phyloP scores from a whole-genome alignment of 2,113 vertebrate genomes.

The Corythaixoides concolor region DNA sequence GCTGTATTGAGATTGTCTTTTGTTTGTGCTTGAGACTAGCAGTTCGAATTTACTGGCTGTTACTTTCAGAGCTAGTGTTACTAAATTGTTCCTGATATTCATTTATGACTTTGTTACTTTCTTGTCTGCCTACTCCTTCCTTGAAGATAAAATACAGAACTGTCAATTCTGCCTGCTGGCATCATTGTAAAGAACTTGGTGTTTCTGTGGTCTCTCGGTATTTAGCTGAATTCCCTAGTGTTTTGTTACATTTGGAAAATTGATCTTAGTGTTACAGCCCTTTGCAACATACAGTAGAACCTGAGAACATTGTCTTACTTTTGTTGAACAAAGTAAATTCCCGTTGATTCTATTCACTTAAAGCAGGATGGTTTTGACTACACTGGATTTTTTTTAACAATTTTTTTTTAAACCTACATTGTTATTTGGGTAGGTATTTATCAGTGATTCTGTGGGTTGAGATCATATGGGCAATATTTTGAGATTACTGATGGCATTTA shows the following conservation, averaged over 20 bases:
- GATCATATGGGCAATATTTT: background rate
- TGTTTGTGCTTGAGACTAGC: background rate
- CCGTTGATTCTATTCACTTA: background rate
- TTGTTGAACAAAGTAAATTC: background rate
- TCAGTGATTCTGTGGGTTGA: background rate
- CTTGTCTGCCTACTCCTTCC: background rate
- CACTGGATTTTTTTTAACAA: background rate
- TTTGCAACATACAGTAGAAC: background rate
- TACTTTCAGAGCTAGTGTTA: background rate
- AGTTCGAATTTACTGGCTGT: background rate
- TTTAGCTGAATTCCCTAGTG: background rate
- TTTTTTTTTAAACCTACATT: background rate
- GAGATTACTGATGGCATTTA: background rate
- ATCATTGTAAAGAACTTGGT: background rate
- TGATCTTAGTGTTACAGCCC: background rate
- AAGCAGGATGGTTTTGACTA: background rate
- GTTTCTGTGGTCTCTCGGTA: background rate
- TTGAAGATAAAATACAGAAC: background rate
- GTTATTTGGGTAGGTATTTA: background rate
- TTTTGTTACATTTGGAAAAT: background rate
- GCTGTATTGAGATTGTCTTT: background rate
- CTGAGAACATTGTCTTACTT: background rate
- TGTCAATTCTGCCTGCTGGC: background rate
- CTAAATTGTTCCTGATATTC: background rate
- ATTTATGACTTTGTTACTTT: background rate